Base-by-base conservation (phyloP, 2,888 invertebrate genomes). In the Drosophila infuscata region DNA sequence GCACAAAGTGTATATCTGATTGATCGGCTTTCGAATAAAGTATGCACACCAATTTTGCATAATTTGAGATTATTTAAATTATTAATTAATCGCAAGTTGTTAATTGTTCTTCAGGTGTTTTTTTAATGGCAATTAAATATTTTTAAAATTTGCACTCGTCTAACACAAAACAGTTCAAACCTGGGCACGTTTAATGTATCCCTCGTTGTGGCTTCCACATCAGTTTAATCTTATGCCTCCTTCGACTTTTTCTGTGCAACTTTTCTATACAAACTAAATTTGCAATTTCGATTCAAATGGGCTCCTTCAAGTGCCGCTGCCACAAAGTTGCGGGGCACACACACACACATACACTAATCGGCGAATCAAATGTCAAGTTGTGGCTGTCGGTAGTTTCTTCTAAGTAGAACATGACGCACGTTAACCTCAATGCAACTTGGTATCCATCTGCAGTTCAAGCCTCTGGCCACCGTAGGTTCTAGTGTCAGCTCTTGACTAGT, bases 351-450 rank as follows among this genome's bases (percentile, higher is more conserved):
- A 61, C 73, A 81, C 85, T 89, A 89, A 88, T 84, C 88, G 85
- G 71, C 58, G 74, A 83, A 90, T 90, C 90, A 90, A 76, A 78
- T 79, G 89, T 84, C 87, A 82, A 78, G 84, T 84, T 17, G 81
- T 84, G 61, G 76, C 74, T 67, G 77, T 67, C 58, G 60, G 43
- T 69, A 57, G 77, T 66, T 82, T 70, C 63, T 74, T 66, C 64
- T 81, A 71, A 72, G 70, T 60, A 76, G 74, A 79, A 85, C 91
- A 79, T 81, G 86, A 81, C 83, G 79, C 82, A 81, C 79, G 68
- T 75, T 71, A 74, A 77, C 73, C 81, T 75, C 74, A 78, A 78
- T 74, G 73, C 71, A 63, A 65, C 67, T 74, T 74, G 32, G 48
- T 36, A 60, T 20, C 53, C 43, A 59, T 20, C 51, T 56, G 12